phyloP scores from a whole-genome alignment of 2,113 vertebrate species.

The Anolis carolinensis region DNA sequence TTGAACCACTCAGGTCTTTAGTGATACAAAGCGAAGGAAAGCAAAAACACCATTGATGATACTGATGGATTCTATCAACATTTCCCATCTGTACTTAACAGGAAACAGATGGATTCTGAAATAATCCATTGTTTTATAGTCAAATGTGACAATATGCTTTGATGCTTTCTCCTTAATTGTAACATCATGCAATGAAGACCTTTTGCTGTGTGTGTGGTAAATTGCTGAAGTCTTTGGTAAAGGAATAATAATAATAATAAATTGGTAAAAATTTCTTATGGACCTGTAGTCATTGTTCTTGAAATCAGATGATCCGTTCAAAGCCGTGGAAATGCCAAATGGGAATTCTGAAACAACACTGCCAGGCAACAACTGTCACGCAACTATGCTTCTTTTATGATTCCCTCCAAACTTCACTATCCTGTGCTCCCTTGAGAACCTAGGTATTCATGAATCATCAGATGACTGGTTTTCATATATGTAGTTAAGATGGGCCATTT shows the following conservation, averaged over 20 bases:
- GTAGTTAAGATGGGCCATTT: not conserved
- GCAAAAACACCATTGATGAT: slow-evolving; percentile 64
- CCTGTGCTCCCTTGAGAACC: not conserved
- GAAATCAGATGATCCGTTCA: slow-evolving; percentile 42
- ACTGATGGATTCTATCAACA: slow-evolving; percentile 74
- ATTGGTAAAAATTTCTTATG: slow-evolving; percentile 58
- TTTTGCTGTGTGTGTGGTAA: slow-evolving; percentile 68
- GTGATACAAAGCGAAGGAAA: slow-evolving; percentile 68
- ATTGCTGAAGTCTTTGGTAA: slow-evolving; percentile 67
- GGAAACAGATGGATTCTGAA: slow-evolving; percentile 72
- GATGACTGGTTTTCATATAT: not conserved
- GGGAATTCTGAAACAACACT: slow-evolving; percentile 22
- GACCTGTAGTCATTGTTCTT: slow-evolving; percentile 32
- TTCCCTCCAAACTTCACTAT: not conserved
- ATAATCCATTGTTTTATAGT: slow-evolving; percentile 68
- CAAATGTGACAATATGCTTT: slow-evolving; percentile 76
- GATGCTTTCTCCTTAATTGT: slow-evolving; percentile 77
- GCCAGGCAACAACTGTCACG: slow-evolving; percentile 15
- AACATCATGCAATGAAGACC: slow-evolving; percentile 72
- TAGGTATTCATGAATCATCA: fast-evolving
- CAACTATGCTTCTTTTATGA: not conserved
- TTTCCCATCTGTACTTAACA: slow-evolving; percentile 76
- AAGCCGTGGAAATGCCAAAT: slow-evolving; percentile 29
- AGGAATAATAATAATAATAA: slow-evolving; percentile 34
- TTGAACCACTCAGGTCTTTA: slow-evolving; percentile 72